Evolutionary conservation across 2,113 vertebrate species (phyloP), one percentile per base, ranked within the genome.

Genomic region (Albula glossodonta): DNA sequence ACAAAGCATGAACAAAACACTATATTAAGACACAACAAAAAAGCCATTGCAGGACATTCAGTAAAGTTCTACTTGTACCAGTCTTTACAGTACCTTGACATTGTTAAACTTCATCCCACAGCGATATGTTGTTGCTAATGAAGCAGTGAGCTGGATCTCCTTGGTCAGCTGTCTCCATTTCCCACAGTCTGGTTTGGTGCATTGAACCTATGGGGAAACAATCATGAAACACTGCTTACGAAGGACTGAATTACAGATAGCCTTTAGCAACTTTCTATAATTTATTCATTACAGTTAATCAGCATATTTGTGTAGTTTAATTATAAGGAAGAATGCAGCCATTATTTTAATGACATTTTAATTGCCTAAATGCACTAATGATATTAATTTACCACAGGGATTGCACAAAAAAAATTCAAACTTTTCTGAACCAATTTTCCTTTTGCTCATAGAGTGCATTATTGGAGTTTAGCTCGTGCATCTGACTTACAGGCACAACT

Each of bases 121-220:
- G 88, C 96, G 97, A 88, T 99, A 99, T 0, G 95, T 94, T 86
- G 94, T 95, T 17, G 97, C 97, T n/a, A 98, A 95, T 22, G 96
- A 93, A 10, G 96, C 90, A 4, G 96, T 99, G 80, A 99, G 96
- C 66, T 97, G 97, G 85, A 97, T 97, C 91, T 99, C 98, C 93
- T 98, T 98, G 84, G 98, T 99, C 86, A 99, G 95, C 91, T 99
- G 98, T 85, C 98, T 96, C 98, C 98, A 99, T 86, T 99, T 99
- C 31, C 96, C 94, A 90, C 98, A 99, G 80, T 97, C 97, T 0
- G 95, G 93, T 78, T 96, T 99, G 66, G 96, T 98, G 88, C 98
- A 99, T 86, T 99, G 98, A 88, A 97, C 98, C 98, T 99, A 90
- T 49, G 5, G 5, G 3, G 78, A 80, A 66, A 80, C 78, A 81